Evolutionary conservation across 2,113 vertebrate genomes (phyloP).

Genomic region (Hemichromis elongatus): DNA sequence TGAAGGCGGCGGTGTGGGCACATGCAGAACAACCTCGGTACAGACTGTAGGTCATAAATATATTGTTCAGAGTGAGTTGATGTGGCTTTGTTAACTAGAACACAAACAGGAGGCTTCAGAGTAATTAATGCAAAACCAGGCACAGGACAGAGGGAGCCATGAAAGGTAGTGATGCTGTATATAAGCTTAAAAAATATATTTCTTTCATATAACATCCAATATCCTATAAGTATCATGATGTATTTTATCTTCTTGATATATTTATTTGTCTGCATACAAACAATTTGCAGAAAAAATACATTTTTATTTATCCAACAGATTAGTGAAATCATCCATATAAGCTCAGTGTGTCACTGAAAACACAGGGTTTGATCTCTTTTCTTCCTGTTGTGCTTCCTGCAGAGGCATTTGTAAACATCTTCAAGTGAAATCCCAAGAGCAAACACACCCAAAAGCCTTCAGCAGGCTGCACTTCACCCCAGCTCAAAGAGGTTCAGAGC

Average conservation of each 20-base stretch:
- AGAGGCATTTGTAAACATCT: conserved; percentile 63
- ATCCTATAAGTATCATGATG: background rate
- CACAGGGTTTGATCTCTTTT: conserved; percentile 18
- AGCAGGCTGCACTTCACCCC: conserved; percentile 33
- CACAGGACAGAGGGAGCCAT: conserved; percentile 63
- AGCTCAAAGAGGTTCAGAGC: conserved; percentile 29
- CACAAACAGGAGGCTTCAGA: conserved; percentile 78
- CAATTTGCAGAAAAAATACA: background rate
- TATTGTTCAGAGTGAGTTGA: conserved; percentile 77
- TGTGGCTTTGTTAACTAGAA: conserved; percentile 87
- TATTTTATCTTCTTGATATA: background rate
- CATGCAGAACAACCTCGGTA: conserved; percentile 82
- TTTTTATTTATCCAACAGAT: conserved; percentile 38
- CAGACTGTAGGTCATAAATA: conserved; percentile 97
- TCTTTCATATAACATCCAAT: background rate
- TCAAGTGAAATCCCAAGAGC: conserved; percentile 64
- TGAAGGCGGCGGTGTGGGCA: conserved; percentile 80
- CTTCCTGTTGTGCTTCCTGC: conserved; percentile 53
- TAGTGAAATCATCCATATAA: conserved; percentile 26
- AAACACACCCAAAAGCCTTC: conserved; percentile 52
- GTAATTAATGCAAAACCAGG: conserved; percentile 86
- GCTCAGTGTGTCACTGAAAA: conserved; percentile 29
- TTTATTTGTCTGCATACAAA: background rate
- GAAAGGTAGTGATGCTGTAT: background rate
- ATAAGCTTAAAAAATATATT: background rate